Evolutionary conservation across 2,797 vertebrate species (phyloP).

Genomic region (Anguilla obscura): DNA sequence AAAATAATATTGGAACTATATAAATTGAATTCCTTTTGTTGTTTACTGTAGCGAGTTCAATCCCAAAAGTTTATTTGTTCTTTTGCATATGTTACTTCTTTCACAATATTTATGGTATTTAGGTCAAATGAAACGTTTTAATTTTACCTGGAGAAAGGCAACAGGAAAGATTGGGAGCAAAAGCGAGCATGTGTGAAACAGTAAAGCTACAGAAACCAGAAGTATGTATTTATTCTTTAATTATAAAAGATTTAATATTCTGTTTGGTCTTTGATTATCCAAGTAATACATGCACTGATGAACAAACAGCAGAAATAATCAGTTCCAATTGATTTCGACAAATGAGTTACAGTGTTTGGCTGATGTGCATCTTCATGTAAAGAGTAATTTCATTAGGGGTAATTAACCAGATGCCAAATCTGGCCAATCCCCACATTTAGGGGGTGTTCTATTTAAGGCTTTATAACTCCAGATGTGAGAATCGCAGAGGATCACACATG

Average conservation of each 20-base stretch:
- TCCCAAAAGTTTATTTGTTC: too few species aligned
- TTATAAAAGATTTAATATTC: neutral
- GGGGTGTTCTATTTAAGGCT: too few species aligned
- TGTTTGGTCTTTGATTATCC: neutral
- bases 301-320: neutral
- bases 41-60: neutral
- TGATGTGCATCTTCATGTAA: conserved; percentile 3
- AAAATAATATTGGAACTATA: neutral
- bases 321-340: neutral
- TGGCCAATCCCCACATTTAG: too few species aligned
- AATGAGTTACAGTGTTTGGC: neutral
- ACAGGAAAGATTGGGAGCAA: neutral
- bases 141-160: neutral
- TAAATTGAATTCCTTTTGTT: neutral
- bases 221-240: neutral
- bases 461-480: too few species aligned
- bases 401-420: neutral
- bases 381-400: neutral
- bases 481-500: too few species aligned
- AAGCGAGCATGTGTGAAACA: too few species aligned
- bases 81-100: too few species aligned
- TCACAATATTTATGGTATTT: too few species aligned
- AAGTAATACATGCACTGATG: neutral
- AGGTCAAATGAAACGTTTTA: too few species aligned
- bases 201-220: neutral